Evolutionary conservation across 2,888 invertebrate genomes (phyloP).

Genomic region (Drosophila cognata): DNA sequence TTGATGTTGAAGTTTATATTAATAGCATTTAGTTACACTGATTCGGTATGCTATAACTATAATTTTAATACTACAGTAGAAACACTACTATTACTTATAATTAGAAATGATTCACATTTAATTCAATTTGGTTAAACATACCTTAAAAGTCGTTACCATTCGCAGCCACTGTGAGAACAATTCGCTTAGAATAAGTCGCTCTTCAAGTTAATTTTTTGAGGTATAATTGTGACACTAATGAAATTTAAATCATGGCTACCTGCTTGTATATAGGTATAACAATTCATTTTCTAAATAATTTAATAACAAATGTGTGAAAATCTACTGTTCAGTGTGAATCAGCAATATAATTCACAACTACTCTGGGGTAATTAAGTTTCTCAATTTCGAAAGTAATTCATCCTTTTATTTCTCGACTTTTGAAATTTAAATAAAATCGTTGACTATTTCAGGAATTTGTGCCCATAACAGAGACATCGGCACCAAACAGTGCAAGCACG

Average conservation of each 20-base stretch:
- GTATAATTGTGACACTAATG: neutral
- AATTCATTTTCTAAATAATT: neutral
- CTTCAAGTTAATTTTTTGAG: neutral
- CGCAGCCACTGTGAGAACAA: neutral
- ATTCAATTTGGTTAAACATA: neutral
- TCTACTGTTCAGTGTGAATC: neutral
- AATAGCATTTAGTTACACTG: neutral
- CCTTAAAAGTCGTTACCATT: neutral
- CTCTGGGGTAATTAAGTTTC: neutral
- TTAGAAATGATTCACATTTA: neutral
- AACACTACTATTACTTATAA: neutral
- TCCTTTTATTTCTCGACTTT: neutral
- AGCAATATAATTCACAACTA: neutral
- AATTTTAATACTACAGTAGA: neutral
- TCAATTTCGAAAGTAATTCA: neutral
- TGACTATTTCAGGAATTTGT: conserved; percentile 75
- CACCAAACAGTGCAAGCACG: conserved; percentile 74
- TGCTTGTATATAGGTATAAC: neutral
- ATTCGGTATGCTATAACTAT: neutral
- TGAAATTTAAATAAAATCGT: neutral
- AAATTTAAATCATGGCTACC: neutral
- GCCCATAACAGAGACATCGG: conserved; percentile 69
- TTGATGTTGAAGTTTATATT: neutral
- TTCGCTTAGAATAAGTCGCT: neutral
- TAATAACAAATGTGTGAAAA: neutral